Conservation (phyloP, 2,888 invertebrate species). For the Netelia virgata region DNA sequence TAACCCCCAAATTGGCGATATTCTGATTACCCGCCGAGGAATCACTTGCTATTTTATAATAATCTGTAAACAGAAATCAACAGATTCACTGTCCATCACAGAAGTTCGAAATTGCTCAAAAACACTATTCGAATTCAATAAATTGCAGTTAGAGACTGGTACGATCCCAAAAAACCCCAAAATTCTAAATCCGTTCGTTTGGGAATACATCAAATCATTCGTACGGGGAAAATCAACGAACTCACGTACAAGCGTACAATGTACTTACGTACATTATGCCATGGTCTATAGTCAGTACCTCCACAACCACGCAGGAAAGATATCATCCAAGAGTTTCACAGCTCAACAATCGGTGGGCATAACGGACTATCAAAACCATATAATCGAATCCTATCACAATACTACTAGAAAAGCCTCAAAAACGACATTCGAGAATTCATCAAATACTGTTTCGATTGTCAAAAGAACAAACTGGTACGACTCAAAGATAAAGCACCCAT, state of each 20-base stretch:
- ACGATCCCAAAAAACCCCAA: conserved; percentile 12
- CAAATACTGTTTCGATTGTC: conserved; percentile 61
- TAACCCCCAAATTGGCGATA: too few species aligned
- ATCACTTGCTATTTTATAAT: too few species aligned
- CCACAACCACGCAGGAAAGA: background rate
- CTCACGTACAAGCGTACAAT: background rate
- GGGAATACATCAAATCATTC: conserved; percentile 11
- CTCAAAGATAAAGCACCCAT: conserved; percentile 60
- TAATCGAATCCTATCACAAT: conserved; percentile 50
- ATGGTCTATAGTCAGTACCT: conserved; percentile 31
- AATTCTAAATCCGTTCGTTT: conserved; percentile 34
- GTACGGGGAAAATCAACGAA: conserved; percentile 30
- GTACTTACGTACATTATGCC: conserved; percentile 28
- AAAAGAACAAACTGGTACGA: conserved; percentile 66
- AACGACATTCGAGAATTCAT: conserved; percentile 65
- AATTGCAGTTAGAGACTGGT: too few species aligned
- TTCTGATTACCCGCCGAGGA: too few species aligned
- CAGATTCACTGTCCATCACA: too few species aligned
- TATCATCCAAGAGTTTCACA: background rate
- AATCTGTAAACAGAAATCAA: too few species aligned
- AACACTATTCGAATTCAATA: too few species aligned
- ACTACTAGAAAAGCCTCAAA: conserved; percentile 63
- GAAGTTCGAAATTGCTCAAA: too few species aligned
- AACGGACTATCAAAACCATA: conserved; percentile 45
- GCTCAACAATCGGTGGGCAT: background rate